Conservation (phyloP, 2,797 vertebrate species). For the Lagorchestes hirsutus region DNA sequence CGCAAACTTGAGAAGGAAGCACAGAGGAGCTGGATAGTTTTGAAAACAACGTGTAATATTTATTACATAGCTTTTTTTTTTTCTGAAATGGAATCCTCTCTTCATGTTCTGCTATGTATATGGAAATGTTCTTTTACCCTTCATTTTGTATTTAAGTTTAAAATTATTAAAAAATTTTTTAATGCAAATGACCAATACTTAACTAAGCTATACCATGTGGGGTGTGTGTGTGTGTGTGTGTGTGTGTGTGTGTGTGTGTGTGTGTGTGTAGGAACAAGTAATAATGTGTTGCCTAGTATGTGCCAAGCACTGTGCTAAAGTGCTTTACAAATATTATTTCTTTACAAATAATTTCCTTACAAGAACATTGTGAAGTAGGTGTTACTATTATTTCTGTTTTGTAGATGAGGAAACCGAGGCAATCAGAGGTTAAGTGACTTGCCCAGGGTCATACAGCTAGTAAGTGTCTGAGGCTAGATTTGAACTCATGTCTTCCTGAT, state of each 20-base stretch:
- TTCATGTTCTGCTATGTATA: not conserved
- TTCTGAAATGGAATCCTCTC: not conserved
- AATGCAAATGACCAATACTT: too few relatives aligned
- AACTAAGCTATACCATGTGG: not conserved
- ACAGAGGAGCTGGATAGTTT: not conserved
- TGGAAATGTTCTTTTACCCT: not conserved
- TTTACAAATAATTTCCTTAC: not conserved
- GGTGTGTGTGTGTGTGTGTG: too few relatives aligned
- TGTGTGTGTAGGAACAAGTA: not conserved
- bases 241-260: too few relatives aligned
- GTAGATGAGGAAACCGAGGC: not conserved
- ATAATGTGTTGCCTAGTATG: not conserved
- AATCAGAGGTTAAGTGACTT: not conserved
- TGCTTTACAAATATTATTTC: not conserved
- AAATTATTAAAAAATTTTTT: not conserved
- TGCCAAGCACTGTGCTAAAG: not conserved
- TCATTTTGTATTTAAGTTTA: not conserved
- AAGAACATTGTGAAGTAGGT: not conserved
- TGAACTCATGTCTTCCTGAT: not conserved
- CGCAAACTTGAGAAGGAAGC: not conserved
- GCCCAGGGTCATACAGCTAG: not conserved
- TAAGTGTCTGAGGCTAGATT: not conserved
- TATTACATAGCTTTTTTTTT: not conserved
- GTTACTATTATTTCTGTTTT: not conserved
- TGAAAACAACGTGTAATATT: not conserved